These are phyloP conservation scores for Helicorthomorpha holstii DNA, from an alignment of 1,140 invertebrate genomes.

Conservation along the genomic window DNA sequence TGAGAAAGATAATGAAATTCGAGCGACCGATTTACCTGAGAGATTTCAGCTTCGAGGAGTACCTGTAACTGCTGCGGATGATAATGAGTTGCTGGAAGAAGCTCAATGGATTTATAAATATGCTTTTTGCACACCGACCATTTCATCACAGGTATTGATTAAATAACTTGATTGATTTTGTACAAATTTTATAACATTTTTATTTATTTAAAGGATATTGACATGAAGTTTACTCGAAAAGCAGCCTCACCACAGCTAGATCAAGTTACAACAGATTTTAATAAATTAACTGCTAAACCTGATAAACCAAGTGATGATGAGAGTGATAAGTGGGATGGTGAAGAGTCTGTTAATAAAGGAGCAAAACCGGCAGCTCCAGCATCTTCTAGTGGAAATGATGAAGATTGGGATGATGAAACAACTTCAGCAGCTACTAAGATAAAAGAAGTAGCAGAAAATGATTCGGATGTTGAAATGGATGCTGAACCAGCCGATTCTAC, in stretches of 20 bases:
- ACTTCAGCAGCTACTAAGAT: not conserved
- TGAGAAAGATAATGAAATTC: conserved; percentile 80
- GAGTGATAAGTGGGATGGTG: not conserved
- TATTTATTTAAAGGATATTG: no score
- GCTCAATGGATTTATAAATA: conserved; percentile 95
- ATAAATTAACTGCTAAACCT: no score
- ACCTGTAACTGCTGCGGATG: conserved; percentile 56
- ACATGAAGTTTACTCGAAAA: no score
- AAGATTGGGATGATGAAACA: conserved; percentile 1
- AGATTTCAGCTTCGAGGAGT: conserved; percentile 54
- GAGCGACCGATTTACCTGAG: conserved; percentile 76
- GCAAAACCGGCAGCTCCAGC: not conserved
- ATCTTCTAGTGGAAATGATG: not conserved
- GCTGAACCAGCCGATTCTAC: no score
- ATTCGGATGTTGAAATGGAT: not conserved
- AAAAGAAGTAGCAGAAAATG: not conserved
- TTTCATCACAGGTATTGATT: conserved; percentile 52
- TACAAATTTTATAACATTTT: no score
- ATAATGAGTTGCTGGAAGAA: conserved; percentile 76
- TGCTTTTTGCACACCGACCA: conserved; percentile 65
- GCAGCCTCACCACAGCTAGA: no score
- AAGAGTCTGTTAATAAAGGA: not conserved
- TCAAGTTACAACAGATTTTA: no score
- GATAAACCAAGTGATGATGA: not conserved
- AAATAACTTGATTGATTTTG: no score